phyloP scores from a whole-genome alignment of 2,888 invertebrate genomes.

The Cerastis leucographa region DNA sequence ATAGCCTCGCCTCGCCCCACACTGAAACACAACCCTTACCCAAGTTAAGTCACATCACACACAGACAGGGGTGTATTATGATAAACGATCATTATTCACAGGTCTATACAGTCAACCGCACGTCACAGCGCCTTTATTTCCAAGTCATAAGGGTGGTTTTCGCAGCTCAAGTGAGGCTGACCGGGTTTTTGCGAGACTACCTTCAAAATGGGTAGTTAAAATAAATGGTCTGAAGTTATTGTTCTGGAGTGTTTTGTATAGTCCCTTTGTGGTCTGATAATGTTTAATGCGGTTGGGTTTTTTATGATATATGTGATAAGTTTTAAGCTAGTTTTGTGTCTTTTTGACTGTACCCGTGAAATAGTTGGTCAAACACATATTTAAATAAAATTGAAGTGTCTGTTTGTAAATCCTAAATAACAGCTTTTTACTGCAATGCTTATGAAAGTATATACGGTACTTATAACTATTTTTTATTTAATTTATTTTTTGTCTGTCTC shows the following conservation, averaged over 20 bases:
- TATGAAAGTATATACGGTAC: no score
- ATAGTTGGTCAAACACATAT: neutral
- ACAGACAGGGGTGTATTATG: conserved; percentile 54
- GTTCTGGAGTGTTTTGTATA: conserved; percentile 2
- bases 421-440: no score
- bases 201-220: conserved; percentile 38
- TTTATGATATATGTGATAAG: neutral
- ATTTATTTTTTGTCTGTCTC: no score
- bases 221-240: conserved; percentile 44
- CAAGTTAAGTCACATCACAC: conserved; percentile 47
- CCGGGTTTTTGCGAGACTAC: conserved; percentile 37
- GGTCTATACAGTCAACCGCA: neutral
- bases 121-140: neutral
- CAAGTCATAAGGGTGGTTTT: neutral
- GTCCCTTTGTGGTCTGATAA: conserved; percentile 19
- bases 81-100: conserved; percentile 51
- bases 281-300: conserved; percentile 2
- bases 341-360: neutral
- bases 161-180: conserved; percentile 1
- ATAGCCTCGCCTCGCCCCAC: conserved; percentile 12
- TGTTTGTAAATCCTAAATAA: no score
- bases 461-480: no score
- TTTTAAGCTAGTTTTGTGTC: conserved; percentile 2
- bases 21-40: conserved; percentile 8
- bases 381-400: no score